Evolutionary conservation across 2,888 invertebrate species (phyloP), one percentile per base, ranked within the genome.

Genomic region (Tetranychus truncatus): DNA sequence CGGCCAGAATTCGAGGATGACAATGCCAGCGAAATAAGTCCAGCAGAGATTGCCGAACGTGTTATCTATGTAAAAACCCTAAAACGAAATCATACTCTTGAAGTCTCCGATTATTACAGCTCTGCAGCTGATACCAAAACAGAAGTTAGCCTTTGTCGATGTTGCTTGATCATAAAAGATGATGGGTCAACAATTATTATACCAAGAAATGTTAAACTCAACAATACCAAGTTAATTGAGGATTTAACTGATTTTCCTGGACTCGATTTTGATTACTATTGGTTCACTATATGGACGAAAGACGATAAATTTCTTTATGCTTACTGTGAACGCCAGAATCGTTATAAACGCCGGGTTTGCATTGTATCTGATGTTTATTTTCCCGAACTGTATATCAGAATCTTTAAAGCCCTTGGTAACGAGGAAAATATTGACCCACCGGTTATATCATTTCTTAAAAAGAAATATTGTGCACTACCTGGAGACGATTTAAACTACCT

Each of bases 51-150:
- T 46, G 74, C 77, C 71, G 77, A 77, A 67, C 74, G 79, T 74
- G 78, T 79, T 9, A 77, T 76, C 44, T 78, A 78, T 73, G 78
- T 78, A 11, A 77, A 77, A 74, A 77, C 78, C 44, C 66, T 78
- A 6, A 74, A 76, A 73, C 44, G 46, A 72, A 72, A 46, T 72
- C 46, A 45, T 46, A 45, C 72, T 15, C 72, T 44, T 20, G 44
- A 44, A 11, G 8, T 15, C n/a, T 45, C 72, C 20, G 45, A 72
- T 45, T 72, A 72, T 72, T 72, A 72, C 72, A 45, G 45, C 18
- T 45, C 72, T 24, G 69, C 34, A 20, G 69, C 69, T 69, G 72
- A 72, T 34, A 44, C 20, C 18, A 72, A 45, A 46, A 72, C n/a
- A 15, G 44, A 44, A 11, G 20, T 46, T 15, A 46, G 45, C 34